These are phyloP conservation scores for Buphagus erythrorhynchus DNA, from an alignment of 2,797 vertebrate genomes.

Conservation along the genomic window DNA sequence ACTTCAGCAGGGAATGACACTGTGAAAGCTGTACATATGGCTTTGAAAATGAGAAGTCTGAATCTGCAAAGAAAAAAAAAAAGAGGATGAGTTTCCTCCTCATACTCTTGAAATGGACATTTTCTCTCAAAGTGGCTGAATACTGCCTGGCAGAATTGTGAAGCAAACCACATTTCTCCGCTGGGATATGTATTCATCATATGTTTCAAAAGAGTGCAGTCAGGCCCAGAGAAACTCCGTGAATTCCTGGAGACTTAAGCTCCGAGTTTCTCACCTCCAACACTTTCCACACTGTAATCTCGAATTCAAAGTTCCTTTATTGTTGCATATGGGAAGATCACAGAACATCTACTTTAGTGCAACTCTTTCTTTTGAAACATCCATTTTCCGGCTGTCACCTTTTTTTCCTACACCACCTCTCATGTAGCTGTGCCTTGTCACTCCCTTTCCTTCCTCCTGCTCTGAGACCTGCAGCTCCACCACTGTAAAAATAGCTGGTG, in stretches of 20 bases:
- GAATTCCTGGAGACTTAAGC: not conserved
- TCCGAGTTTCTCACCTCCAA: not conserved
- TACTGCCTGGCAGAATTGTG: not conserved
- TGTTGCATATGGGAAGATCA: not conserved
- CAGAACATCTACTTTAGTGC: not conserved
- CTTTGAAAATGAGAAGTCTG: not conserved
- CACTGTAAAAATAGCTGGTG: not conserved
- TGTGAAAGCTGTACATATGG: not conserved
- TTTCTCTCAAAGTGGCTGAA: not conserved
- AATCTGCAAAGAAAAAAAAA: not conserved
- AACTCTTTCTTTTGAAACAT: constrained; percentile 8
- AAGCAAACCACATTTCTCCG: not conserved
- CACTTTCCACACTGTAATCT: not conserved
- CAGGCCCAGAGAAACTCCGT: not conserved
- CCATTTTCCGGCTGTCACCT: not conserved
- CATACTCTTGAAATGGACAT: not conserved
- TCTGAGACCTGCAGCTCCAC: not conserved
- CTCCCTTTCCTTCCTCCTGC: constrained; percentile 53
- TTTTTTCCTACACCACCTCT: constrained; percentile 28
- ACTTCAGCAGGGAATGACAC: not conserved
- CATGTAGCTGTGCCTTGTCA: not conserved
- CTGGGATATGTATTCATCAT: not conserved
- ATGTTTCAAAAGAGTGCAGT: not conserved
- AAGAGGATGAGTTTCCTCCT: not conserved
- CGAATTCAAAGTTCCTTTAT: not conserved